Evolutionary conservation across 2,888 invertebrate genomes (phyloP), one percentile per base, ranked within the genome.

Genomic region (Hemaris fuciformis): DNA sequence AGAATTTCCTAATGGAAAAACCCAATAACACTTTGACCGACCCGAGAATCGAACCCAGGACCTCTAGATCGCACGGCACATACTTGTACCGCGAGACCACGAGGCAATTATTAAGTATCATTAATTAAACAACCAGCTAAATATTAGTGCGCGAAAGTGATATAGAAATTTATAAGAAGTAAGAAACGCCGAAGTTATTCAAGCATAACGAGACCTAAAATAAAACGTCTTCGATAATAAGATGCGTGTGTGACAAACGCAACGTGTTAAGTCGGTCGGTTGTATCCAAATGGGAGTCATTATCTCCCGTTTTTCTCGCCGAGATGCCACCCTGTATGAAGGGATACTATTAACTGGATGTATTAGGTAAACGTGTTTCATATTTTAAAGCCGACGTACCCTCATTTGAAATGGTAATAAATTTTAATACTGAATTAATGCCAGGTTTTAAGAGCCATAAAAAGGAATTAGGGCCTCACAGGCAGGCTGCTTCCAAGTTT

Each of bases 361-460:
- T 83, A 85, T 84, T 80, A 79, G 73, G 68, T 70, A 73, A 79
- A 80, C 80, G 77, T 82, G 83, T 76, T 76, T 75, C 71, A 68
- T 72, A 71, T 71, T 72, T 66, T 45, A 61, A 43, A 45, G 22
- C 25, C 1, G 31, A 56, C 23, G 56, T 61, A 38, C 46, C 20
- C 27, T 25, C 45, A 18, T 56, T 56, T 61, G 34, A 27, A 58
- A 57, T 34, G 46, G 41, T 56, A 46, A 59, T 61, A 64, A 59
- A 61, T 57, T 59, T 59, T 45, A 59, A 64, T 57, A 45, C 53
- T 18, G 15, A 18, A 27, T 60, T 53, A 60, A 60, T 41, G 48
- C 34, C 38, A 60, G 18, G 48, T 53, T 41, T 60, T 60, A 60
- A 53, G 38, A 53, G 48, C 25, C 25, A 41, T 41, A 60, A 53